Conservation (phyloP, 1,140 invertebrate species). For the Heliconius melpomene region DNA sequence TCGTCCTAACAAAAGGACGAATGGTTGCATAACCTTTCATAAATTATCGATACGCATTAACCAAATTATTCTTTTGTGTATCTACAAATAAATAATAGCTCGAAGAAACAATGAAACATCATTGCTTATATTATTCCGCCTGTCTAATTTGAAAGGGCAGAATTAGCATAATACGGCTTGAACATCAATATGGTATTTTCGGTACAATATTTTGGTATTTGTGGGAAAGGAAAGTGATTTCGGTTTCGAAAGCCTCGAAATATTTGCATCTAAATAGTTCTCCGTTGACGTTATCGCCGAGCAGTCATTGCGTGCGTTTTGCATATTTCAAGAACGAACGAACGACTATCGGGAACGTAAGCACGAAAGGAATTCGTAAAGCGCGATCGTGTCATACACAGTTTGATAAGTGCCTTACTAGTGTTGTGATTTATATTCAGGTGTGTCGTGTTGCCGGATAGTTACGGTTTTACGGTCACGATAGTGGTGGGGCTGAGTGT, state of each 20-base stretch:
- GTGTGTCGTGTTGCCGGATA: constrained; percentile 74
- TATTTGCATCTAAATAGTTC: constrained; percentile 50
- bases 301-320: constrained; percentile 51
- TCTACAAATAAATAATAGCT: constrained; percentile 56
- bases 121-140: constrained; percentile 55
- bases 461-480: constrained; percentile 75
- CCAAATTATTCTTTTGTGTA: constrained; percentile 69
- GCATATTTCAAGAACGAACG: constrained; percentile 29
- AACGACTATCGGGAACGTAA: constrained; percentile 43
- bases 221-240: constrained; percentile 69
- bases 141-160: constrained; percentile 49
- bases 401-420: constrained; percentile 70
- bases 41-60: constrained; percentile 77
- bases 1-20: constrained; percentile 50
- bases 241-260: constrained; percentile 37
- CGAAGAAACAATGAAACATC: constrained; percentile 52
- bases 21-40: constrained; percentile 70
- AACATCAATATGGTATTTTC: constrained; percentile 28
- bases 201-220: constrained; percentile 72
- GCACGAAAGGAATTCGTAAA: constrained; percentile 64
- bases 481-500: constrained; percentile 69
- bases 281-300: constrained; percentile 35
- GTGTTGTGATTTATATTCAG: constrained; percentile 73
- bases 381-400: constrained; percentile 71
- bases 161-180: constrained; percentile 67